Conservation (phyloP, 2,888 invertebrate genomes). For the Diplazon laetatorius region DNA sequence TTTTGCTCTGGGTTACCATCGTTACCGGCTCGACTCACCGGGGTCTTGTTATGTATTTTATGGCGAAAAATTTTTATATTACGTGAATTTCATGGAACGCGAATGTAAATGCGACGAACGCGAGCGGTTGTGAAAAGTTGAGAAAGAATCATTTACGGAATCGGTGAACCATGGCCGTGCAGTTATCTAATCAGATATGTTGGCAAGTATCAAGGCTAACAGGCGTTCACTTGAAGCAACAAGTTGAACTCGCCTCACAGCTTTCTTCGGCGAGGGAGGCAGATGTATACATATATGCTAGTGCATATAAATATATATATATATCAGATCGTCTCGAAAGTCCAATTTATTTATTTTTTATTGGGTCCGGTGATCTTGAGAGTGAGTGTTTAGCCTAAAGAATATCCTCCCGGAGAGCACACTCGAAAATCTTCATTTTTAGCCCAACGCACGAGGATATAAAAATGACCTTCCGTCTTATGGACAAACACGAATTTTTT, state of each 20-base stretch:
- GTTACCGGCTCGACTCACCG: conserved; percentile 1
- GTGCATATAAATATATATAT: conserved; percentile 40
- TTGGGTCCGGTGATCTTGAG: no score
- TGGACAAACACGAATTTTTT: no score
- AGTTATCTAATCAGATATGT: conserved; percentile 59
- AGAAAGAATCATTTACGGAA: conserved; percentile 14
- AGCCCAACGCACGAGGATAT: no score
- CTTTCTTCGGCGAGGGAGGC: conserved; percentile 62
- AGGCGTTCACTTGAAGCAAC: conserved; percentile 59
- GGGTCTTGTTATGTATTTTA: conserved; percentile 11
- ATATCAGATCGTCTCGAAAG: no score
- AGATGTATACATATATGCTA: conserved; percentile 31
- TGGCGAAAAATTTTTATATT: conserved; percentile 11
- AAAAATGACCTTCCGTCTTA: no score
- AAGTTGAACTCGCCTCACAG: conserved; percentile 61
- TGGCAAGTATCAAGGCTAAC: conserved; percentile 54
- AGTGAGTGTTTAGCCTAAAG: no score
- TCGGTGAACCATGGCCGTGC: conserved; percentile 4
- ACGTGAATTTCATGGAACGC: conserved; percentile 6
- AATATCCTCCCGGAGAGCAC: no score
- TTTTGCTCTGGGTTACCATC: conserved; percentile 36
- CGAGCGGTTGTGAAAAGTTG: background rate
- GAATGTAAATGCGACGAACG: background rate
- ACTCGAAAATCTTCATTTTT: no score
- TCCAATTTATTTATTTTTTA: background rate